Base-by-base conservation (phyloP, 2,113 vertebrate genomes). In the Apeltes quadracus region DNA sequence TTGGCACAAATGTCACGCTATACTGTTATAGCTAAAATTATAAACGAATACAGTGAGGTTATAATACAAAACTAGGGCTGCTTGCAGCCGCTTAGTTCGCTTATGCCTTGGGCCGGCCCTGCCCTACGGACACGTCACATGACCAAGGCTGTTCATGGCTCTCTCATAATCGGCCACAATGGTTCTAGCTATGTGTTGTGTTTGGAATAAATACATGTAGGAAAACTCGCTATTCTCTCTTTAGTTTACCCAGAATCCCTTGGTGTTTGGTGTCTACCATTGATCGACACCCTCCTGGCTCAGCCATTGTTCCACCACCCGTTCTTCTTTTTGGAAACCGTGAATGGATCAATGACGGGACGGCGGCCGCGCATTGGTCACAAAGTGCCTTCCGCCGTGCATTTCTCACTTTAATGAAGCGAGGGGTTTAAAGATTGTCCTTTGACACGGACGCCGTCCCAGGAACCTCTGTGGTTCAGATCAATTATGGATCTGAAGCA, bases 401-500 rank as follows among this genome's bases (percentile, higher is more conserved):
- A 80, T 84, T 64, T 71, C 14, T 54, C 12, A 43, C 59, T 53
- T 38, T 7, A 55, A 71, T 66, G 66, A 69, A 38, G 41, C 2
- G 63, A 69, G 27, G n/a, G 25, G 51, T 56, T 57, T 62, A 20
- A 72, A 69, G 39, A 36, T 22, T 41, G 18, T 65, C 10, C 27
- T 38, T 48, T 22, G 48, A 51, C 27, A 66, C 59, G 25, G 23
- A 46, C 36, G 32, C 20, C 32, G 14, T 9, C n/a, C 65, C 38
- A 63, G 23, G 61, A 22, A 64, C 61, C 27, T 38, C 41, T 57
- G 57, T 43, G 43, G 59, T 64, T 81, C 27, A 4, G 58, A 75
- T 76, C 59, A 53, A 69, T 84, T 69, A 78, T 84, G 78, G 62
- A 82, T 84, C 75, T 72, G 76, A 72, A 80, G 79, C 71, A 79